Conservation (phyloP, 2,888 invertebrate genomes). For the Odontocolon sp. region DNA sequence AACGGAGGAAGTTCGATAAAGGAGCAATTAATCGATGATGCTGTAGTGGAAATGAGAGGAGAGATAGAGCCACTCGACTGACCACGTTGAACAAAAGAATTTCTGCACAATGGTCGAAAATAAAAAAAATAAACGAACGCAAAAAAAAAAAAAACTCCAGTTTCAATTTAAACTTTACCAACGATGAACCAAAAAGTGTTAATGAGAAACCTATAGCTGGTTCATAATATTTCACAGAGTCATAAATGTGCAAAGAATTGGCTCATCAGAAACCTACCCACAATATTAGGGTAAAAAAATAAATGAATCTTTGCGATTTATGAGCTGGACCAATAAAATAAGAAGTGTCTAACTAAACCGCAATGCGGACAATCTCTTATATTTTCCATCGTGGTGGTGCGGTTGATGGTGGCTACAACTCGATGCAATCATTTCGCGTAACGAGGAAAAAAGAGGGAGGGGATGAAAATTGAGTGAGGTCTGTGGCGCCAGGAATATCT, state of each 20-base stretch:
- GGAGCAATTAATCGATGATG: slow-evolving; percentile 55
- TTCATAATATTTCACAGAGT: neutral
- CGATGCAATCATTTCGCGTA: slow-evolving; percentile 49
- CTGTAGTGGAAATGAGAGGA: slow-evolving; percentile 51
- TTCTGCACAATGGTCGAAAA: neutral
- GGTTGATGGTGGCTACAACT: slow-evolving; percentile 42
- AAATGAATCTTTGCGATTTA: slow-evolving; percentile 1
- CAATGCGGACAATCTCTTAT: slow-evolving; percentile 46
- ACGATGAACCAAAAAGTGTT: slow-evolving; percentile 28
- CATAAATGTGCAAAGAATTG: neutral
- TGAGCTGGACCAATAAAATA: slow-evolving; percentile 41
- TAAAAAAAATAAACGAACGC: neutral
- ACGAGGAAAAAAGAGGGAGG: slow-evolving; percentile 44
- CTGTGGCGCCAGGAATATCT: neutral
- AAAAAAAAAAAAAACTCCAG: slow-evolving; percentile 4
- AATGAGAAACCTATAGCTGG: slow-evolving; percentile 35
- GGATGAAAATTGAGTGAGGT: slow-evolving; percentile 7
- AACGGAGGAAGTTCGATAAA: neutral
- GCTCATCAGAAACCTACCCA: neutral
- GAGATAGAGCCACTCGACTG: slow-evolving; percentile 52
- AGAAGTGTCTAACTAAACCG: slow-evolving; percentile 50
- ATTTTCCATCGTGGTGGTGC: slow-evolving; percentile 25
- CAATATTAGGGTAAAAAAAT: neutral
- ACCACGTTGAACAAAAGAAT: slow-evolving; percentile 23
- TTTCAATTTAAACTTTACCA: slow-evolving; percentile 14